Conservation (phyloP, 2,113 vertebrate genomes). For the Meles meles region DNA sequence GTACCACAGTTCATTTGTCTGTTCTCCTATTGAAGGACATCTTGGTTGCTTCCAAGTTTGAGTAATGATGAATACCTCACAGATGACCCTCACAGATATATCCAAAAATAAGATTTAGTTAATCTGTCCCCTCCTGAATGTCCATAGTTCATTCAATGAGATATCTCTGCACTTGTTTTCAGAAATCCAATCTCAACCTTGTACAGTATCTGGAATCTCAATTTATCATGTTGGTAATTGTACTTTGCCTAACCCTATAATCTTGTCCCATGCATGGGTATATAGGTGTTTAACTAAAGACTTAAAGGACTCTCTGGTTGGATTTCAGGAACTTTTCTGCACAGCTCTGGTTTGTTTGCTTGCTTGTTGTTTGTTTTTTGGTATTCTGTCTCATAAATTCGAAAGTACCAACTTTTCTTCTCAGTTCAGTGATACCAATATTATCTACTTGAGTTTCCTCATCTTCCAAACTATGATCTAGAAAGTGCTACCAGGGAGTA, state of each 20-base stretch:
- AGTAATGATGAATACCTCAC: background rate
- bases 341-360: background rate
- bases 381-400: background rate
- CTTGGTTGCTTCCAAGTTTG: background rate
- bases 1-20: background rate
- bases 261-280: background rate
- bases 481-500: background rate
- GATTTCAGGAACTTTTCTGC: background rate
- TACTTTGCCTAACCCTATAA: background rate
- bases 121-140: background rate
- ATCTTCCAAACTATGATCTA: background rate
- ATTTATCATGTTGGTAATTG: background rate
- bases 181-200: background rate
- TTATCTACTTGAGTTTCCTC: background rate
- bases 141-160: background rate
- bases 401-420: background rate
- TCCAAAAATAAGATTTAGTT: background rate
- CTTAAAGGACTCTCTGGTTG: background rate
- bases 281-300: background rate
- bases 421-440: background rate
- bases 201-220: background rate
- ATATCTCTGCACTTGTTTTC: background rate
- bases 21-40: background rate
- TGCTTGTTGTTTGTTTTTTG: background rate
- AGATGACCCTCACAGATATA: background rate